phyloP scores from a whole-genome alignment of 1,140 invertebrate species.

The Heliconius hermathena region DNA sequence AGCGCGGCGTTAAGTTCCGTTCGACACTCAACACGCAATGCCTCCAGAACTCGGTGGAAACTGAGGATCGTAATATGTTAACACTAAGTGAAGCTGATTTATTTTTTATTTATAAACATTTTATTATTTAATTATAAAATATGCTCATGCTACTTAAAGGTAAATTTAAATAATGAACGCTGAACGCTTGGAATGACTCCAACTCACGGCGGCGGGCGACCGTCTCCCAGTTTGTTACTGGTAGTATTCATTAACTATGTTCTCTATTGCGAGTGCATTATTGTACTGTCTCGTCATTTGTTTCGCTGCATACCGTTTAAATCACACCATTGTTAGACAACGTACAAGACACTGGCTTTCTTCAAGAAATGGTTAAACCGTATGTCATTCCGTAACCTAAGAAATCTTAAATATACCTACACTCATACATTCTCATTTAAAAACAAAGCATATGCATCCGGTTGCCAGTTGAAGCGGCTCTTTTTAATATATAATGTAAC shows the following conservation, averaged over 20 bases:
- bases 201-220: slow-evolving; percentile 10
- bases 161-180: slow-evolving; percentile 14
- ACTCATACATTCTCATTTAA: slow-evolving; percentile 20
- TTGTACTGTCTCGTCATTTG: slow-evolving; percentile 37
- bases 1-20: no score
- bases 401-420: slow-evolving; percentile 23
- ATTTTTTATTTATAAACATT: neutral
- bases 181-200: slow-evolving; percentile 26
- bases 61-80: neutral
- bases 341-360: slow-evolving; percentile 14
- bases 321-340: slow-evolving; percentile 45
- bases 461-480: slow-evolving; percentile 15
- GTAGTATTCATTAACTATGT: slow-evolving; percentile 26
- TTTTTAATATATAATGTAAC: slow-evolving; percentile 36
- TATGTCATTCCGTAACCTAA: slow-evolving; percentile 7
- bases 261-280: slow-evolving; percentile 41
- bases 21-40: no score
- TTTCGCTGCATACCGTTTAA: slow-evolving; percentile 41
- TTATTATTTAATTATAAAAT: neutral
- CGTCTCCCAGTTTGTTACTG: slow-evolving; percentile 22
- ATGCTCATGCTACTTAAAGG: neutral
- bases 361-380: slow-evolving; percentile 20
- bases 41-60: no score
- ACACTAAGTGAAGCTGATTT: no score
- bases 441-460: slow-evolving; percentile 32